Conservation (phyloP, 2,888 invertebrate genomes). For the Drosophila tripunctata region DNA sequence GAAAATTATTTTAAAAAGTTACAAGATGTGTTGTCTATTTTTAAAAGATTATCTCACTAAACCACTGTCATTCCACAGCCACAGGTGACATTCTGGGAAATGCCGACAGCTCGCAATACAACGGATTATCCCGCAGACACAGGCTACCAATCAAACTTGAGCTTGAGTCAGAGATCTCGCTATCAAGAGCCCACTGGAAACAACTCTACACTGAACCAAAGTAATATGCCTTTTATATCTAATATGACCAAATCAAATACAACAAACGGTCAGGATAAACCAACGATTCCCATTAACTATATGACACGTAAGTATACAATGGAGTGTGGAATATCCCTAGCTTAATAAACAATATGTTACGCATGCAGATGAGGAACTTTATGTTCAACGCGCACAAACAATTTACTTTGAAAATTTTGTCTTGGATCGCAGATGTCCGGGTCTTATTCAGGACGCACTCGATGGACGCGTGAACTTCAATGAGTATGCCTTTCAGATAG, state of each 20-base stretch:
- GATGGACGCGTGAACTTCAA: slow-evolving; percentile 68
- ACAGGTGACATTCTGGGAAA: slow-evolving; percentile 17
- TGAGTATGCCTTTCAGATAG: slow-evolving; percentile 46
- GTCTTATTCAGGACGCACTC: slow-evolving; percentile 67
- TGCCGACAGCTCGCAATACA: background rate
- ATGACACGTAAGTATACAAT: slow-evolving; percentile 30
- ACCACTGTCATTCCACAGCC: background rate
- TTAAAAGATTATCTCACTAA: too few relatives aligned
- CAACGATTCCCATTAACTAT: background rate
- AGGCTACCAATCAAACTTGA: background rate
- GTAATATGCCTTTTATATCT: background rate
- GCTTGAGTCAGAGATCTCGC: background rate
- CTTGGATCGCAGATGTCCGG: slow-evolving; percentile 62
- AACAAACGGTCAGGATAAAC: background rate
- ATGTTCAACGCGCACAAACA: slow-evolving; percentile 22
- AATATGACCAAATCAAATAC: background rate
- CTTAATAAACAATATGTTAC: background rate
- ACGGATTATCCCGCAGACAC: background rate
- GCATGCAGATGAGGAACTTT: slow-evolving; percentile 44
- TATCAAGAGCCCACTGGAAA: background rate
- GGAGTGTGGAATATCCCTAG: too few relatives aligned
- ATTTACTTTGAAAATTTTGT: slow-evolving; percentile 57
- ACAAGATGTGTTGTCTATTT: too few relatives aligned
- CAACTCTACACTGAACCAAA: background rate
- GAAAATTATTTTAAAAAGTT: too few relatives aligned